Base-by-base conservation (phyloP, 2,113 vertebrate species). In the Galeopterus variegatus region DNA sequence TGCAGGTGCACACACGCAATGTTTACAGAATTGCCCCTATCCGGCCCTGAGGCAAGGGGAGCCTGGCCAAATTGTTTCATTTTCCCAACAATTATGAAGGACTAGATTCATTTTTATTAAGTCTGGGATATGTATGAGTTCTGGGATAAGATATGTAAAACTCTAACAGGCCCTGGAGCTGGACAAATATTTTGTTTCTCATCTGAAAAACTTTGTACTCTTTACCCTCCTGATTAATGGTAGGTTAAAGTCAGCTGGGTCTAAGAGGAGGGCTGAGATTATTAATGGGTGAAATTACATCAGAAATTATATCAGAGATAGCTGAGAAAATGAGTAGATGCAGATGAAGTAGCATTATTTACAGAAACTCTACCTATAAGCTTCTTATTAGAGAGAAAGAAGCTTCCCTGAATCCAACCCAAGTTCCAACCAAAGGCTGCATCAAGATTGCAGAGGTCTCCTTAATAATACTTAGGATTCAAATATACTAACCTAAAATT, bases 301-400 rank as follows among this genome's bases (percentile, higher is more conserved):
- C 5, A n/a, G 41, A 65, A 93, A 73, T 70, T 79, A n/a, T 45
- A 89, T 58, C 18, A 81, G 64, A 41, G 17, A 52, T 77, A 94
- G 24, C 31, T 41, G 45, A 75, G 13, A 76, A 72, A 85, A 36
- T 88, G 19, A 50, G 6, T 24, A 15, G 28, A 21, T 56, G 15
- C 62, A 91, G 77, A 69, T 54, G 33, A 90, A 67, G 23, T 33
- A 36, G 2, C 2, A 23, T 72, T 81, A 73, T 72, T 89, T 94
- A 48, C 5, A 85, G 28, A 76, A 91, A 72, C 2, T 10, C 9
- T 28, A 28, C 28, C 5, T 82, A 19, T 6, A 41, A 41, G 3
- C 56, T 56, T 90, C 41, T 54, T 70, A 81, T 73, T 69, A 83
- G 45, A 84, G 73, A 97, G 36, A 83, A 62, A 81, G n/a, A 67